phyloP scores from a whole-genome alignment of 2,113 vertebrate species.

The Globicephala melas region DNA sequence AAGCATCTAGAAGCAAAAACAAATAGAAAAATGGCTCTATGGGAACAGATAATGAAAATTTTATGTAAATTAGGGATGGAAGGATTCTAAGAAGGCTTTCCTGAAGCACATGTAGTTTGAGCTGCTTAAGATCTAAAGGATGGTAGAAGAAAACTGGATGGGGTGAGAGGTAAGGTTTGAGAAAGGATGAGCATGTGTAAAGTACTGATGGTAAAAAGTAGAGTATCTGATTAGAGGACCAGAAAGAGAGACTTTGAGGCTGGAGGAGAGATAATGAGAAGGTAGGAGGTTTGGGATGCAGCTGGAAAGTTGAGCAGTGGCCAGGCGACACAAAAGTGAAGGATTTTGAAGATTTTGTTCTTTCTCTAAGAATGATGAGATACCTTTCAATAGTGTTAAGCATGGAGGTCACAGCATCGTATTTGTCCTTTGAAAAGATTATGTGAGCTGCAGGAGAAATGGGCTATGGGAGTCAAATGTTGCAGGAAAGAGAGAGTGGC shows the following conservation, averaged over 20 bases:
- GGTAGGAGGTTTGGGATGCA: accelerated
- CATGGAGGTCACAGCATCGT: not conserved
- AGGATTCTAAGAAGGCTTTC: not conserved
- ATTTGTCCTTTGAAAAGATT: not conserved
- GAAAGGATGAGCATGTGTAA: not conserved
- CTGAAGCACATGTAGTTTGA: not conserved
- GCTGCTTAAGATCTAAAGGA: not conserved
- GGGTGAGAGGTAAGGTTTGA: not conserved
- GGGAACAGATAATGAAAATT: not conserved
- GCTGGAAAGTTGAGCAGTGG: not conserved
- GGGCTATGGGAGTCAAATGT: not conserved
- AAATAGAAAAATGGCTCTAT: no score
- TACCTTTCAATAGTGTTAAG: not conserved
- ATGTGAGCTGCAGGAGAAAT: not conserved
- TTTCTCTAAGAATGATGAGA: not conserved
- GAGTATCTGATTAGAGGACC: not conserved
- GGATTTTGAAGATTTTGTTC: not conserved
- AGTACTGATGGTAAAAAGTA: not conserved
- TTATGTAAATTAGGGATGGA: no score
- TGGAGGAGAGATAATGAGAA: not conserved
- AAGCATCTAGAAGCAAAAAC: not conserved
- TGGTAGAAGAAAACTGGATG: not conserved
- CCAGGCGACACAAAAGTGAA: accelerated
- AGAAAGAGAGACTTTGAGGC: not conserved
- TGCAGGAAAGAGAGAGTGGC: not conserved